Percentiles rank a stretch among this genome's conserved stretches.
Conservation (phyloP, 2,113 vertebrate genomes). For the Gnathonemus longibarbis region DNA sequence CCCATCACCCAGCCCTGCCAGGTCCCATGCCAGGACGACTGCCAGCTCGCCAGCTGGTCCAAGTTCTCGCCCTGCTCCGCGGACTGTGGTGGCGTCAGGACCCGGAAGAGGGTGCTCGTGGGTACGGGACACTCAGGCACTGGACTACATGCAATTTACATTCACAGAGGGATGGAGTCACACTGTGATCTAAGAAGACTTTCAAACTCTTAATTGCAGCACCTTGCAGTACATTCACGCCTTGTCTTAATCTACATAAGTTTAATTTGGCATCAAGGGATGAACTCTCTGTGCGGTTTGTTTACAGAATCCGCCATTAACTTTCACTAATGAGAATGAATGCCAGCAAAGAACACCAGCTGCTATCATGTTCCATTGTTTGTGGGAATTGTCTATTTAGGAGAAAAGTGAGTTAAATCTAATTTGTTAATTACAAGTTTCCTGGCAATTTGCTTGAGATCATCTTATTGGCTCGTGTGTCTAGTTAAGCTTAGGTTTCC, state of each 20-base stretch:
- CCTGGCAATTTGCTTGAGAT: slow-evolving; percentile 1
- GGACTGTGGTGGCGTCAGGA: slow-evolving; percentile 84
- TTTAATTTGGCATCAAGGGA: not conserved
- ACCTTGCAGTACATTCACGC: not conserved
- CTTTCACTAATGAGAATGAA: slow-evolving; percentile 5
- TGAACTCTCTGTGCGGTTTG: not conserved
- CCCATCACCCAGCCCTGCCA: slow-evolving; percentile 81
- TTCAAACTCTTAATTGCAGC: not conserved
- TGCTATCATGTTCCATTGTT: not conserved
- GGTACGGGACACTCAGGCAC: slow-evolving; percentile 61
- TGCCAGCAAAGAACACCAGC: not conserved
- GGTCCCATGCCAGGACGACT: slow-evolving; percentile 91
- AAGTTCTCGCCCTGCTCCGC: slow-evolving; percentile 88
- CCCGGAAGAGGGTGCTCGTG: slow-evolving; percentile 76
- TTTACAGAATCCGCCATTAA: not conserved
- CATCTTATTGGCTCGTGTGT: not conserved
- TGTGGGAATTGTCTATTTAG: not conserved
- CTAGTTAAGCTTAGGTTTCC: not conserved
- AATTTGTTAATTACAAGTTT: not conserved
- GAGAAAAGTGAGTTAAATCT: not conserved
- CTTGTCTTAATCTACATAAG: not conserved
- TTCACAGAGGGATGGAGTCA: not conserved
- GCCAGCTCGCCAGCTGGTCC: slow-evolving; percentile 89
- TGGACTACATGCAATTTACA: not conserved
- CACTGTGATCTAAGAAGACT: not conserved